Evolutionary conservation across 2,797 vertebrate genomes (phyloP).

Genomic region (Artibeus lituratus): DNA sequence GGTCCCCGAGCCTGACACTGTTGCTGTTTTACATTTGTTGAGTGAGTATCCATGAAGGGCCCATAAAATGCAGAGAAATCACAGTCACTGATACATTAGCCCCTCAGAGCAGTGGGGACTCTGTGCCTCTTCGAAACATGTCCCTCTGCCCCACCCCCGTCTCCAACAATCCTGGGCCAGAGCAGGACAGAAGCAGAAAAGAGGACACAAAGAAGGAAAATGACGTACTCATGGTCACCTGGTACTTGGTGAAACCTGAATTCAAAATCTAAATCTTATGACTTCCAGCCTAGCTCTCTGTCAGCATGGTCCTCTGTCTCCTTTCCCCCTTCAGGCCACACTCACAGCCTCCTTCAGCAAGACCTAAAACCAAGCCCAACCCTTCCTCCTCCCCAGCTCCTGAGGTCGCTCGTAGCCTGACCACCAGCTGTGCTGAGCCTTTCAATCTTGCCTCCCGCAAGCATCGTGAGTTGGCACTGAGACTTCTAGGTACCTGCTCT

Average conservation of each 20-base stretch:
- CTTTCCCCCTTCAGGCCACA: neutral
- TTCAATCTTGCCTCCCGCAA: neutral
- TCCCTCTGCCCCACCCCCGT: neutral
- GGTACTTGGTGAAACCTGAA: neutral
- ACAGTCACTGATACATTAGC: rapidly evolving
- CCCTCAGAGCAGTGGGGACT: neutral
- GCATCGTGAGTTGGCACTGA: neutral
- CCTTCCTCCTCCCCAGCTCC: neutral
- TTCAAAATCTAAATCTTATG: neutral
- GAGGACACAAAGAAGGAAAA: neutral
- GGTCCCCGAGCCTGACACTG: neutral
- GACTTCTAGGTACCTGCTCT: neutral
- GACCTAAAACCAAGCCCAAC: neutral
- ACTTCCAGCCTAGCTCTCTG: neutral
- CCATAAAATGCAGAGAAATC: neutral
- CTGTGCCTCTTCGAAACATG: neutral
- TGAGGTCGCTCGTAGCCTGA: neutral
- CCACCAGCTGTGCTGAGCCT: neutral
- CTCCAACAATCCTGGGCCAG: neutral
- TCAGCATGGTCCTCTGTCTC: neutral
- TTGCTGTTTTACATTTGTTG: neutral
- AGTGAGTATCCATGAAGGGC: neutral
- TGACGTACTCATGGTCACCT: neutral
- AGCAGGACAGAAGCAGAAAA: neutral
- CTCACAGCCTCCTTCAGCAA: neutral